phyloP scores from a whole-genome alignment of 2,797 vertebrate genomes.

The Girardinus metallicus region DNA sequence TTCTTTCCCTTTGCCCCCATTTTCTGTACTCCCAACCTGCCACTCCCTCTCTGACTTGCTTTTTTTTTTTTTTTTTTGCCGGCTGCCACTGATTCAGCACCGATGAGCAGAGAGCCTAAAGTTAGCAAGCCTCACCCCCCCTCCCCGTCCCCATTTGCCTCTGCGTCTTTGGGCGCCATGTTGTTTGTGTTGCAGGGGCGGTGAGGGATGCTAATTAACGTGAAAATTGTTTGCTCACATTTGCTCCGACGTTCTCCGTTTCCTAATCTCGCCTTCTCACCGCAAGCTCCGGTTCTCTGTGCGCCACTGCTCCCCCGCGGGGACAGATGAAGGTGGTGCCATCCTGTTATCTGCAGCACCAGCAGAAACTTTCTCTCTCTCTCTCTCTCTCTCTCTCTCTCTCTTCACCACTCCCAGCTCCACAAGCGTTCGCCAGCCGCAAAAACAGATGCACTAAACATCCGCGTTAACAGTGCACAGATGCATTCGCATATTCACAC shows the following conservation, averaged over 20 bases:
- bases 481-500: conserved; percentile 28
- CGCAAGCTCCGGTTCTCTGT: not conserved
- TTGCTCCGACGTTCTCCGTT: conserved; percentile 14
- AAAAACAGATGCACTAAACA: conserved; percentile 38
- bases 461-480: conserved; percentile 14
- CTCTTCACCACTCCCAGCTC: not conserved
- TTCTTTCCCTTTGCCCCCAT: not conserved
- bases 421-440: conserved; percentile 16
- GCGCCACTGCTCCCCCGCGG: conserved; percentile 44
- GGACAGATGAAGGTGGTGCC: conserved; percentile 63
- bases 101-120: conserved; percentile 49
- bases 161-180: conserved; percentile 31
- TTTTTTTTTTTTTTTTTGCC: conserved; percentile 5
- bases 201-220: conserved; percentile 69
- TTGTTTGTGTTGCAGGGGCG: conserved; percentile 63
- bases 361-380: conserved; percentile 28
- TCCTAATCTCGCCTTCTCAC: conserved; percentile 39
- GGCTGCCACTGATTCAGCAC: conserved; percentile 55
- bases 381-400: not conserved
- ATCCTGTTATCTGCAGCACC: conserved; percentile 60
- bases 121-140: conserved; percentile 33
- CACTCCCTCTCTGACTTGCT: conserved; percentile 36
- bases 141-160: conserved; percentile 48
- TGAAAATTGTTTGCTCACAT: conserved; percentile 60
- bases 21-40: conserved; percentile 20